phyloP scores from a whole-genome alignment of 2,888 invertebrate genomes.

The Melinaea marsaeus region DNA sequence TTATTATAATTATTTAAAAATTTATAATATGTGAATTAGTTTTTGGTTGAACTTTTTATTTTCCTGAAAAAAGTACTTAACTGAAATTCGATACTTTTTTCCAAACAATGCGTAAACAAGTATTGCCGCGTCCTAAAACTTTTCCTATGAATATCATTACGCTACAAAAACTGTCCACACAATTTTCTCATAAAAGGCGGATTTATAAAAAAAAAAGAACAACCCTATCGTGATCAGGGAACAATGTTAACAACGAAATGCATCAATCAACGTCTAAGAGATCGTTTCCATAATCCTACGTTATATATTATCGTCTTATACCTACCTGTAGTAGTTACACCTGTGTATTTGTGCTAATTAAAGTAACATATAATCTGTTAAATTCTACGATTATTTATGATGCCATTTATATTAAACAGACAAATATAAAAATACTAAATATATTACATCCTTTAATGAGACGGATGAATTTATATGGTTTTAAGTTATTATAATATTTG shows the following conservation, averaged over 20 bases:
- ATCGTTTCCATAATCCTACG: slow-evolving; percentile 17
- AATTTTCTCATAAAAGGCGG: slow-evolving; percentile 22
- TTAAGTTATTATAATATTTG: too few species aligned
- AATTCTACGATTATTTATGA: too few species aligned
- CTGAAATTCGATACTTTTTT: slow-evolving; percentile 9
- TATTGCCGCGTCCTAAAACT: slow-evolving; percentile 20
- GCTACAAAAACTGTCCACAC: slow-evolving; percentile 25
- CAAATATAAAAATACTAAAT: too few species aligned
- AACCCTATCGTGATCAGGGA: slow-evolving; percentile 42
- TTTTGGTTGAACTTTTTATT: too few species aligned
- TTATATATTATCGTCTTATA: not conserved
- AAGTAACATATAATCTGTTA: not conserved
- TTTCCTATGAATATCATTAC: slow-evolving; percentile 33
- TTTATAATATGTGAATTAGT: too few species aligned
- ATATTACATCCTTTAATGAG: too few species aligned
- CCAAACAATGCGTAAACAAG: slow-evolving; percentile 28
- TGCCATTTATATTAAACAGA: too few species aligned
- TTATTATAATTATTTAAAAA: too few species aligned
- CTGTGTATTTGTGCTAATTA: not conserved
- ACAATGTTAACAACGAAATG: slow-evolving; percentile 40
- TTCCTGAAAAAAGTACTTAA: slow-evolving; percentile 9
- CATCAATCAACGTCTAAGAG: slow-evolving; percentile 42
- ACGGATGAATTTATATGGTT: too few species aligned
- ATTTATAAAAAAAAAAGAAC: slow-evolving; percentile 26
- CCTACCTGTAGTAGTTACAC: not conserved